A percentile compares a stretch with the other conserved stretches of the same genome.
Evolutionary conservation across 2,888 invertebrate genomes (phyloP).

Genomic region (Drosophila siamana): DNA sequence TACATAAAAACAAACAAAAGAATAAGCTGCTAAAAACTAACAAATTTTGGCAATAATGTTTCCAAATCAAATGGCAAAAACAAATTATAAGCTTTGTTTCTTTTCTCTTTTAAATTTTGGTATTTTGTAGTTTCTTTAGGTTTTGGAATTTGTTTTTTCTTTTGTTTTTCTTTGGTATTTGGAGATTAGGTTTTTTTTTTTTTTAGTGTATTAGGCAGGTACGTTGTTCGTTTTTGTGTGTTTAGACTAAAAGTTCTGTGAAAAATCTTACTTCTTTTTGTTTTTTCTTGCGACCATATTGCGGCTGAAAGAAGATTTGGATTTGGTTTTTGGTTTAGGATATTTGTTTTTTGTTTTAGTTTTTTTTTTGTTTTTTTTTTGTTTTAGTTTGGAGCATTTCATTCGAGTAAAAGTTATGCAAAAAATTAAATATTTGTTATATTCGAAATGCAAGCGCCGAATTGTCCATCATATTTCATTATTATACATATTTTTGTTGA

Average conservation of each 20-base stretch:
- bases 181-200: constrained; percentile 8
- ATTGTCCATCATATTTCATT: constrained; percentile 48
- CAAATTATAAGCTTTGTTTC: constrained; percentile 49
- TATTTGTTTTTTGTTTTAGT: constrained; percentile 28
- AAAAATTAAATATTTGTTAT: constrained; percentile 33
- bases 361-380: constrained; percentile 17
- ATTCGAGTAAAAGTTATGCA: constrained; percentile 46
- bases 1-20: constrained; percentile 33
- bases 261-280: constrained; percentile 98
- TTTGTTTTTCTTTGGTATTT: constrained; percentile 16
- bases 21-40: constrained; percentile 44
- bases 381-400: constrained; percentile 33
- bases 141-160: constrained; percentile 16
- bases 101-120: constrained; percentile 27
- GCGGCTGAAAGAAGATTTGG: constrained; percentile 86
- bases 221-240: constrained; percentile 47
- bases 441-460: constrained; percentile 65
- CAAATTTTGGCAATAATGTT: constrained; percentile 65
- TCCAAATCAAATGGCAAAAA: constrained; percentile 53
- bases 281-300: constrained; percentile 98
- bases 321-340: constrained; percentile 71
- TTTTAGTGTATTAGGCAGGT: constrained; percentile 26
- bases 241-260: constrained; percentile 71
- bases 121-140: constrained; percentile 4
- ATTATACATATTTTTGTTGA: constrained; percentile 26